Conservation (phyloP, 2,888 invertebrate genomes). For the Baccha elongata region DNA sequence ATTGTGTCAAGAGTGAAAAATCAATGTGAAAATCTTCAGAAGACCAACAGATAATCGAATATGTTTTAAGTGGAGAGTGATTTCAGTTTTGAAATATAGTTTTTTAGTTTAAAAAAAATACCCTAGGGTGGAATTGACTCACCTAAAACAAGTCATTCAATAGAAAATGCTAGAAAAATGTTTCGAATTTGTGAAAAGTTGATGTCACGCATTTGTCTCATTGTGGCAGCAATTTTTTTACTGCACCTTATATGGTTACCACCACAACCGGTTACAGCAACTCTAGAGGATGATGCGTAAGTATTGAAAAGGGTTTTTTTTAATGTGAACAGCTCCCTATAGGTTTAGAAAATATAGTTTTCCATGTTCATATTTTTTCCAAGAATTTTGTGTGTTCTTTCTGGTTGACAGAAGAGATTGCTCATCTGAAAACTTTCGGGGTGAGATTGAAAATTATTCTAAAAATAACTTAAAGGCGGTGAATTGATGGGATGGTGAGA, state of each 20-base stretch:
- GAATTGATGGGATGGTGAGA: slow-evolving; percentile 31
- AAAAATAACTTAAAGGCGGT: slow-evolving; percentile 64
- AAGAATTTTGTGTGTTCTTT: slow-evolving; percentile 6
- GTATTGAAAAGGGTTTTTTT: slow-evolving; percentile 69
- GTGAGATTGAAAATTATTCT: slow-evolving; percentile 57
- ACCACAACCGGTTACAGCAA: slow-evolving; percentile 79
- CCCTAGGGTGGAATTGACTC: slow-evolving; percentile 9
- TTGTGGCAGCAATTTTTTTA: slow-evolving; percentile 81
- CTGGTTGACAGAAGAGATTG: slow-evolving; percentile 46
- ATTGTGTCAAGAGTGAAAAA: slow-evolving; percentile 67
- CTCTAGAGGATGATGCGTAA: slow-evolving; percentile 82
- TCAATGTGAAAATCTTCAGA: slow-evolving; percentile 51
- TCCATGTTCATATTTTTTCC: slow-evolving; percentile 5
- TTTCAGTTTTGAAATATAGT: background rate
- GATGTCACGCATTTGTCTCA: slow-evolving; percentile 81
- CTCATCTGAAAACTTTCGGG: slow-evolving; percentile 61
- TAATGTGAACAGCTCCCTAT: background rate
- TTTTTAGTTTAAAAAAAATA: background rate
- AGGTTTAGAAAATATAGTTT: slow-evolving; percentile 1
- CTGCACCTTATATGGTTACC: slow-evolving; percentile 79
- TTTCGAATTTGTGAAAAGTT: slow-evolving; percentile 81
- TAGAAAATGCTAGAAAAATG: slow-evolving; percentile 82
- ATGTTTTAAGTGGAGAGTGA: slow-evolving; percentile 23
- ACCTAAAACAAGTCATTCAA: slow-evolving; percentile 7
- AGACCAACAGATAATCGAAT: background rate